Conservation (phyloP, 2,797 vertebrate species). For the Karalla daura region DNA sequence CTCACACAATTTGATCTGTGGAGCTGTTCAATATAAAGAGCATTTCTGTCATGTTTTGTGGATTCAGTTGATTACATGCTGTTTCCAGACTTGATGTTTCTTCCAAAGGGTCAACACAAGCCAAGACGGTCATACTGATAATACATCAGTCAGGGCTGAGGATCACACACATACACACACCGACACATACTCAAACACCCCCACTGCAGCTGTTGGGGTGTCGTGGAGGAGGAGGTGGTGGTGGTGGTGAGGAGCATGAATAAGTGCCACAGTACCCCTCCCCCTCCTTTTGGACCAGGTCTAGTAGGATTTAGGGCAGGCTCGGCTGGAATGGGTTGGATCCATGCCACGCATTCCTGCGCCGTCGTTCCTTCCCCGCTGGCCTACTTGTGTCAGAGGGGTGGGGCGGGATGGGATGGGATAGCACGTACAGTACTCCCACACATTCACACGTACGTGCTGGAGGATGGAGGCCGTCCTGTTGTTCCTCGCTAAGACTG, state of each 20-base stretch:
- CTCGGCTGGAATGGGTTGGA: slow-evolving; percentile 63
- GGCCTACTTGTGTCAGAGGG: slow-evolving; percentile 62
- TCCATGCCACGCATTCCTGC: slow-evolving; percentile 67
- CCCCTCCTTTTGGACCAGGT: slow-evolving; percentile 25
- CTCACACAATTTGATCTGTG: not conserved
- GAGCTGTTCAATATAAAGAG: not conserved
- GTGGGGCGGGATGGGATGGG: not conserved
- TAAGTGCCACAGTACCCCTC: slow-evolving; percentile 23
- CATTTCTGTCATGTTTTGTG: not conserved
- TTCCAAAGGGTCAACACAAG: not conserved
- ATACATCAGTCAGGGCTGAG: not conserved
- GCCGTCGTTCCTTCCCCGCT: slow-evolving; percentile 28
- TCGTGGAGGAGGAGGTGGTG: slow-evolving; percentile 18
- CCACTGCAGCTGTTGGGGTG: slow-evolving; percentile 62
- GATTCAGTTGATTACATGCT: not conserved
- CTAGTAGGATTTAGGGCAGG: slow-evolving; percentile 37
- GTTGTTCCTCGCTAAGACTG: slow-evolving; percentile 6
- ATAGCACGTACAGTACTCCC: slow-evolving; percentile 11
- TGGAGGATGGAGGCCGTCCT: not conserved
- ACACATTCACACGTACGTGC: not conserved
- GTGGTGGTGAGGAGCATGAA: not conserved
- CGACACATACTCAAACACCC: not conserved
- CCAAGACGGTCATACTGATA: not conserved
- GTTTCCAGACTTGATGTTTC: not conserved
- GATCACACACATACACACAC: not conserved